Conservation (phyloP, 2,113 vertebrate genomes). For the Trogon surrucura region DNA sequence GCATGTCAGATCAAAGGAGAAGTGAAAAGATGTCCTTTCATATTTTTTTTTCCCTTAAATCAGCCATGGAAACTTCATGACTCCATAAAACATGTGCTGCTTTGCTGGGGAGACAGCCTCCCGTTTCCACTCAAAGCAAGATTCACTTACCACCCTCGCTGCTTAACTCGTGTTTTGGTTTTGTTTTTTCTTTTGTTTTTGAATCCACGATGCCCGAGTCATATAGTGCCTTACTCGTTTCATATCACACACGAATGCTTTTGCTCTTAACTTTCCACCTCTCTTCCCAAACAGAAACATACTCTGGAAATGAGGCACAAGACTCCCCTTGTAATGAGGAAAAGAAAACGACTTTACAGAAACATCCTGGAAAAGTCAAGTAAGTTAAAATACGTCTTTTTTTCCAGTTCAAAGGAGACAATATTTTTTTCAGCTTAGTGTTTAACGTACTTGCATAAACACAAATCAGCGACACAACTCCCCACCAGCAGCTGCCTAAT, state of each 20-base stretch:
- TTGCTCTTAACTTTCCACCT: slow-evolving; percentile 30
- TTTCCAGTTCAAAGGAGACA: slow-evolving; percentile 48
- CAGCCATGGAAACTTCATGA: slow-evolving; percentile 56
- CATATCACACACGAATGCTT: background rate
- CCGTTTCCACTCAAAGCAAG: slow-evolving; percentile 41
- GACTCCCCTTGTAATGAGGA: slow-evolving; percentile 74
- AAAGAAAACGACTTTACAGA: slow-evolving; percentile 76
- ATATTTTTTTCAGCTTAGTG: slow-evolving; percentile 57
- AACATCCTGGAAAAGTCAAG: slow-evolving; percentile 77
- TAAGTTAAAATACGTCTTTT: slow-evolving; percentile 76
- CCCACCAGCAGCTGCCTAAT: slow-evolving; percentile 76
- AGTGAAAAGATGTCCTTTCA: slow-evolving; percentile 45
- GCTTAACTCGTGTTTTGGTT: background rate
- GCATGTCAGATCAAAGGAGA: slow-evolving; percentile 68
- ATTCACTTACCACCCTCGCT: background rate
- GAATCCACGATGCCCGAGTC: background rate
- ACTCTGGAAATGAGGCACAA: slow-evolving; percentile 77
- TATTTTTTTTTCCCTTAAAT: slow-evolving; percentile 32
- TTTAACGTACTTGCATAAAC: slow-evolving; percentile 73
- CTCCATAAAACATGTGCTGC: slow-evolving; percentile 54
- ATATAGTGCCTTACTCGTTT: background rate
- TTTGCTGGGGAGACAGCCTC: slow-evolving; percentile 18
- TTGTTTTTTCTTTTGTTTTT: background rate
- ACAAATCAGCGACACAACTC: slow-evolving; percentile 74
- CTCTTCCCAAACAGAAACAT: slow-evolving; percentile 71